Percentiles rank a stretch among this genome's conserved stretches.
Evolutionary conservation across 2,888 invertebrate genomes (phyloP).

Genomic region (Abrostola triplasia): DNA sequence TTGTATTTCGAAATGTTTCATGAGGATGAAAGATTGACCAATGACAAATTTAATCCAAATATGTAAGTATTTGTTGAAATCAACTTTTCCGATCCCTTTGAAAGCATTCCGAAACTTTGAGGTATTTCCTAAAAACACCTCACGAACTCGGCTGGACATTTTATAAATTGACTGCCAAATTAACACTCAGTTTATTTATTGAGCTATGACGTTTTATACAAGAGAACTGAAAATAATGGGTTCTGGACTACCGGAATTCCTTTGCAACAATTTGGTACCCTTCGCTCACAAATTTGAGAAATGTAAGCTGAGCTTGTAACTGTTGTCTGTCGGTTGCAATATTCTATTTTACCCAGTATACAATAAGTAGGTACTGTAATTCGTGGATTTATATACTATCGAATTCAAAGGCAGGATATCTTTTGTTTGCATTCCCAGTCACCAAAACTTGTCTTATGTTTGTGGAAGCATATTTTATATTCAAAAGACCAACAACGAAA

Average conservation of each 20-base stretch:
- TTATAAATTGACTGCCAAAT: conserved; percentile 60
- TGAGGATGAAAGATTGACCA: too few relatives aligned
- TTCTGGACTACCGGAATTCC: conserved; percentile 62
- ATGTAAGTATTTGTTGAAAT: conserved; percentile 17
- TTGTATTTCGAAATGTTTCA: too few relatives aligned
- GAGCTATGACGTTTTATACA: conserved; percentile 56
- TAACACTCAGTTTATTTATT: conserved; percentile 59
- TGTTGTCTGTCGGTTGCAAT: conserved; percentile 35
- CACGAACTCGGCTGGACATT: conserved; percentile 47
- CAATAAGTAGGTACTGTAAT: too few relatives aligned
- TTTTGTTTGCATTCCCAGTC: too few relatives aligned
- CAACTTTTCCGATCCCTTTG: conserved; percentile 23
- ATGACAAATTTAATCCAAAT: too few relatives aligned
- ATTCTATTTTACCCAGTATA: background rate
- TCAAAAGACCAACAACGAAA: background rate
- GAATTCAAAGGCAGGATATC: too few relatives aligned
- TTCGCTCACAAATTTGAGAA: conserved; percentile 43
- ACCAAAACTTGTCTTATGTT: too few relatives aligned
- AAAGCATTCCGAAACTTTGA: conserved; percentile 36
- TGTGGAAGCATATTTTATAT: background rate
- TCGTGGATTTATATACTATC: too few relatives aligned
- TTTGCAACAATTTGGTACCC: conserved; percentile 62
- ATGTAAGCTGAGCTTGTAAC: conserved; percentile 46
- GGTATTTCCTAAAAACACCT: conserved; percentile 34
- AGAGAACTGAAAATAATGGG: conserved; percentile 60